A percentile compares a stretch with the other conserved stretches of the same genome.
Conservation (phyloP, 2,113 vertebrate genomes). For the Urocynchramus pylzowi region DNA sequence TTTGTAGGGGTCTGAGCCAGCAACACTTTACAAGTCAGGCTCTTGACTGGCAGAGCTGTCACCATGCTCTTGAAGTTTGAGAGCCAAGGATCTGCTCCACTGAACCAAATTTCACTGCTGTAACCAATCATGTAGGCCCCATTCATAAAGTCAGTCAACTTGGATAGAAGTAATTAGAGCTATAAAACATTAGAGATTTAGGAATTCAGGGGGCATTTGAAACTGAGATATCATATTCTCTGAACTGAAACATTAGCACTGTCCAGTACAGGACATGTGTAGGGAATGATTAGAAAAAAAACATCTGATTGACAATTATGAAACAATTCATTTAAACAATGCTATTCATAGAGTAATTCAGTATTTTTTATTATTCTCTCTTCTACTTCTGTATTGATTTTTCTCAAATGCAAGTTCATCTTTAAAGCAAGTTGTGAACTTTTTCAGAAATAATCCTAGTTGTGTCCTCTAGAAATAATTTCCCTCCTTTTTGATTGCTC, state of each 20-base stretch:
- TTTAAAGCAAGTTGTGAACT: not conserved
- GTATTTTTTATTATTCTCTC: not conserved
- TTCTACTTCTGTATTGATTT: not conserved
- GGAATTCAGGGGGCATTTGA: not conserved
- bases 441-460: not conserved
- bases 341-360: not conserved
- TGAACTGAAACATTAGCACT: not conserved
- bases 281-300: not conserved
- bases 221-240: not conserved
- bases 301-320: not conserved
- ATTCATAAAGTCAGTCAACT: not conserved
- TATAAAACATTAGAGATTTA: not conserved
- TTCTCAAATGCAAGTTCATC: not conserved
- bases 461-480: not conserved
- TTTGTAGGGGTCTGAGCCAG: not conserved
- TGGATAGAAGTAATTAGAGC: not conserved
- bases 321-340: constrained; percentile 7
- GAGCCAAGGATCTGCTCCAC: not conserved
- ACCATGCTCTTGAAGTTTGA: not conserved
- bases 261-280: not conserved
- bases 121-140: not conserved
- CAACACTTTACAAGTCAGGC: not conserved
- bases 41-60: not conserved
- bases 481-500: not conserved
- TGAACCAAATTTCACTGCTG: not conserved